Conservation (phyloP, 2,888 invertebrate genomes). For the Crematogaster levior region DNA sequence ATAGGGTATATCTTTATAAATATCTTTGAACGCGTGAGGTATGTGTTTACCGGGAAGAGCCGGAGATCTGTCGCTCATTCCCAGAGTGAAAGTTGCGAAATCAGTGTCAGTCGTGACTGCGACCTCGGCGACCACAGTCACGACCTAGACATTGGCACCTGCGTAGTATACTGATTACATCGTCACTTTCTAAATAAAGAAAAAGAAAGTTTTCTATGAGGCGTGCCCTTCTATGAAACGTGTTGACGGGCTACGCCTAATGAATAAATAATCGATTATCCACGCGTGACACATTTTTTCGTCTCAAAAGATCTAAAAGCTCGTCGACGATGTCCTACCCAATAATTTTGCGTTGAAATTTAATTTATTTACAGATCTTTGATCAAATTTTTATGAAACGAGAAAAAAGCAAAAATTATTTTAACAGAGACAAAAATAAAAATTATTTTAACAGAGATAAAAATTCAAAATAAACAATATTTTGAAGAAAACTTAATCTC, state of each 20-base stretch:
- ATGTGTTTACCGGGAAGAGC: slow-evolving; percentile 31
- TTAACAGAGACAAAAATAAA: background rate
- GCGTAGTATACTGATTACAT: slow-evolving; percentile 67
- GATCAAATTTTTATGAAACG: background rate
- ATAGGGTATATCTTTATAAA: slow-evolving; percentile 5
- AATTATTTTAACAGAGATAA: too few species aligned
- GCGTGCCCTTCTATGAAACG: slow-evolving; percentile 8
- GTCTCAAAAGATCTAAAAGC: background rate
- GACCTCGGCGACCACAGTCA: slow-evolving; percentile 66
- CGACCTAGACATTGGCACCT: slow-evolving; percentile 79
- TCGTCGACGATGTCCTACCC: background rate
- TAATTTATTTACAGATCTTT: background rate
- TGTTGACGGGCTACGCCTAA: background rate
- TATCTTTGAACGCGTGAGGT: slow-evolving; percentile 28
- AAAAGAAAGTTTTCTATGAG: slow-evolving; percentile 74
- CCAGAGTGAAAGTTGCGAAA: slow-evolving; percentile 75
- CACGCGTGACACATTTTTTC: background rate
- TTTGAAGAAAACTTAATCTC: background rate
- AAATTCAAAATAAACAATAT: background rate
- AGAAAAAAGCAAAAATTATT: background rate
- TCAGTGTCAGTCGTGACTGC: slow-evolving; percentile 60
- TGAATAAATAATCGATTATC: slow-evolving; percentile 32
- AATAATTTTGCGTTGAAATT: background rate
- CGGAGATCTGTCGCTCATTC: slow-evolving; percentile 8
- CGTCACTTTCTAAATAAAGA: slow-evolving; percentile 75